phyloP scores from a whole-genome alignment of 2,797 vertebrate species.

The Hydrophis major region DNA sequence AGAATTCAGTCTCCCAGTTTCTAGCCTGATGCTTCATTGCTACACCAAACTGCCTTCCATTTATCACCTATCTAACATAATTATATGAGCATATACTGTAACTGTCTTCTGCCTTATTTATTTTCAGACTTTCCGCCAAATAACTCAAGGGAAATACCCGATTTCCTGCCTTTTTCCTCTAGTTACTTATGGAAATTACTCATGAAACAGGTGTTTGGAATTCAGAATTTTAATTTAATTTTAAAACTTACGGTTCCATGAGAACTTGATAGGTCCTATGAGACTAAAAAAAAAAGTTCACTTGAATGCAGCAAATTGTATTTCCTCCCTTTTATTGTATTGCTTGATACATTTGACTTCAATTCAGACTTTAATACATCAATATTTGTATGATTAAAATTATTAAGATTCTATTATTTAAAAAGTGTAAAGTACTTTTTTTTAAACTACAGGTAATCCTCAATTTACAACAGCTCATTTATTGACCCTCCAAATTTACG shows the following conservation, averaged over 20 bases:
- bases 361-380: not conserved
- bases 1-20: not conserved
- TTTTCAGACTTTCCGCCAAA: not conserved
- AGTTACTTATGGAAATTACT: not conserved
- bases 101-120: not conserved
- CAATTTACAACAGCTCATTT: not conserved
- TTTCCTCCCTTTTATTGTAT: not conserved
- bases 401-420: not conserved
- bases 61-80: not conserved
- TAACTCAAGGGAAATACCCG: not conserved
- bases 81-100: not conserved
- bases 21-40: not conserved
- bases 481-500: too few species aligned
- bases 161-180: not conserved
- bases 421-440: not conserved
- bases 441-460: not conserved
- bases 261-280: not conserved
- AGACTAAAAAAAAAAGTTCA: not conserved
- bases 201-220: not conserved
- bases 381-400: not conserved
- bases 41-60: not conserved
- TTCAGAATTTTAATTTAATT: not conserved
- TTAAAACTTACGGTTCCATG: not conserved
- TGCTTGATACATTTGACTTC: not conserved
- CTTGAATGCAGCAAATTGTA: not conserved